Evolutionary conservation across 30 jellyfish, hydroid and myxozoan genomes (phyloP).

Genomic region (Aurelia sp.): DNA sequence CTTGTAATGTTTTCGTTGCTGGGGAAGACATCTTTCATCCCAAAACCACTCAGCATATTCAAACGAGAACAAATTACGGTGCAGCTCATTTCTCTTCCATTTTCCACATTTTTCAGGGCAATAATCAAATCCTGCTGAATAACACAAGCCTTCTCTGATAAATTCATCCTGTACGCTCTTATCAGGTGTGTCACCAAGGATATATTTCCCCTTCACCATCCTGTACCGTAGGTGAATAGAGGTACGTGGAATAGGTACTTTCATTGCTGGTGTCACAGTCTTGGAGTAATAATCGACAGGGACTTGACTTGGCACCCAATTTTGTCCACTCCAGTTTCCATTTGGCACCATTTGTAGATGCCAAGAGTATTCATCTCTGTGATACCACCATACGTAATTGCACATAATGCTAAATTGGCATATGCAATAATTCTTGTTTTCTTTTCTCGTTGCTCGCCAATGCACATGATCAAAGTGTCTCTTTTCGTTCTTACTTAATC

Average conservation of each 20-base stretch:
- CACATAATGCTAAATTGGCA: too few relatives aligned
- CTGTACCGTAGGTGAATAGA: conserved; percentile 24
- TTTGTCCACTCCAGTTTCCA: not conserved
- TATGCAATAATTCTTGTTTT: not conserved
- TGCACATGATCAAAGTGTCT: not conserved
- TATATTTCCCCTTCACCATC: not conserved
- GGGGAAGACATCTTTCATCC: not conserved
- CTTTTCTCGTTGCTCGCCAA: not conserved
- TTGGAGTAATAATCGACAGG: not conserved
- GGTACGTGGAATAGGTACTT: conserved; percentile 17
- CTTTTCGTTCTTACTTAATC: not conserved
- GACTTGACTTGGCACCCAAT: too few relatives aligned
- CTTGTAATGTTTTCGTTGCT: conserved; percentile 6
- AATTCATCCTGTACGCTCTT: not conserved
- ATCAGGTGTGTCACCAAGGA: not conserved
- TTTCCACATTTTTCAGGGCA: conserved; percentile 22
- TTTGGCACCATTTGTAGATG: conserved; percentile 32
- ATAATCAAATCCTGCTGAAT: conserved; percentile 14
- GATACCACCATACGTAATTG: conserved; percentile 23
- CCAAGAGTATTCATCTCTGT: conserved; percentile 33
- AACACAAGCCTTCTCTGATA: conserved; percentile 44
- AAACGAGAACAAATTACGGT: conserved; percentile 5
- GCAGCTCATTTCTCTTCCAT: not conserved
- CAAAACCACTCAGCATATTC: conserved; percentile 4
- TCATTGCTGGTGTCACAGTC: not conserved